Percentiles rank a stretch among this genome's conserved stretches.
phyloP scores from a whole-genome alignment of 1,140 invertebrate genomes.

The Tyrophagus putrescentiae region DNA sequence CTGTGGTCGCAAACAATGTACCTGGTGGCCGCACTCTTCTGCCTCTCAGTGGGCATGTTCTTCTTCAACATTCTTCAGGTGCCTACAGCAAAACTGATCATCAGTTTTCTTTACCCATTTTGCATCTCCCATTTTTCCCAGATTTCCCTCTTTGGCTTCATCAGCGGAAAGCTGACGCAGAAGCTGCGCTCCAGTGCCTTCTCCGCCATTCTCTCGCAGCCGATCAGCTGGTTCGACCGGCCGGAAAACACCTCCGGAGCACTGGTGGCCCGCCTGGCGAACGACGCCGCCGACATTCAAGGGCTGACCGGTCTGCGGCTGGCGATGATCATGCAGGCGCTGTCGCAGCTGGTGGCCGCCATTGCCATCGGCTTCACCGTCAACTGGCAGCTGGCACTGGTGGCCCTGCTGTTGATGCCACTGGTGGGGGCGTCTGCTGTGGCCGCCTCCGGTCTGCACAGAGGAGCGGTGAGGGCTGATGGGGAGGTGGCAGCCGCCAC shows the following conservation, averaged over 20 bases:
- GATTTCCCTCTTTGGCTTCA: slow-evolving; percentile 51
- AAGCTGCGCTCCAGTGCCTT: slow-evolving; percentile 50
- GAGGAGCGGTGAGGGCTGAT: slow-evolving; percentile 19
- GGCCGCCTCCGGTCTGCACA: slow-evolving; percentile 43
- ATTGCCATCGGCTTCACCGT: slow-evolving; percentile 35
- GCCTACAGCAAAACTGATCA: background rate
- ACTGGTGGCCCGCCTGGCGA: slow-evolving; percentile 55
- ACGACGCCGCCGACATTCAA: slow-evolving; percentile 62
- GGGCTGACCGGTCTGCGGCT: slow-evolving; percentile 66
- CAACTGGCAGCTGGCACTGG: slow-evolving; percentile 36
- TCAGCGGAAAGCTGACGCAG: slow-evolving; percentile 54
- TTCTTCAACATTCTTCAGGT: background rate
- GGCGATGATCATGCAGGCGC: slow-evolving; percentile 56
- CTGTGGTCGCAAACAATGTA: background rate
- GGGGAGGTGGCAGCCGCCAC: background rate
- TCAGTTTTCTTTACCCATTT: background rate
- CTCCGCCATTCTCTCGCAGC: slow-evolving; percentile 49
- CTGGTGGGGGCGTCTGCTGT: slow-evolving; percentile 33
- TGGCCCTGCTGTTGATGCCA: slow-evolving; percentile 32
- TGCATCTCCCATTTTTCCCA: background rate
- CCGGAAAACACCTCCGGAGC: slow-evolving; percentile 56
- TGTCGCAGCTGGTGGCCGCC: slow-evolving; percentile 35
- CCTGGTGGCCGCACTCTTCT: background rate
- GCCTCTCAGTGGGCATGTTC: background rate
- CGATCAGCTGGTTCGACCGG: slow-evolving; percentile 65